phyloP scores from a whole-genome alignment of 2,113 vertebrate genomes.

The Canis aureus region DNA sequence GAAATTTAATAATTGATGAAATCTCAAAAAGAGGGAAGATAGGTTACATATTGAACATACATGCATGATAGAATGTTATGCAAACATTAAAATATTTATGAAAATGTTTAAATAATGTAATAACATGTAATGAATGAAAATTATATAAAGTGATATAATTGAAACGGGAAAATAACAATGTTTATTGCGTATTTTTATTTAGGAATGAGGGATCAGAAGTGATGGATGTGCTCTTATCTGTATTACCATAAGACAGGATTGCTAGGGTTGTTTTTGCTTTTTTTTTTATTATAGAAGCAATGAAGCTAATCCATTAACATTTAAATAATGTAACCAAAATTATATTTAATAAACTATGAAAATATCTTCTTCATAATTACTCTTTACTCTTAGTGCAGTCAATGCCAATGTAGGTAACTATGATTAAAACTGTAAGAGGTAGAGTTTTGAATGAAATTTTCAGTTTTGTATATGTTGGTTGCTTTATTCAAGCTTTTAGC shows the following conservation, averaged over 20 bases:
- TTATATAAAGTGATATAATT: neutral
- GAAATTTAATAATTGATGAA: slow-evolving; percentile 39
- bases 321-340: slow-evolving; percentile 34
- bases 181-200: neutral
- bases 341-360: neutral
- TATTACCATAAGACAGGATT: neutral
- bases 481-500: neutral
- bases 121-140: slow-evolving; percentile 9
- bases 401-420: neutral
- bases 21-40: neutral
- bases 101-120: slow-evolving; percentile 16
- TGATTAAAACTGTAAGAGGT: neutral
- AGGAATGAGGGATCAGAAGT: neutral
- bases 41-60: slow-evolving; percentile 27
- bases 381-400: neutral
- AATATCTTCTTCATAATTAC: neutral
- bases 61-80: neutral
- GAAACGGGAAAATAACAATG: neutral
- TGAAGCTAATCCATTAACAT: slow-evolving; percentile 3
- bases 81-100: neutral
- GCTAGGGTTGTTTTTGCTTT: neutral
- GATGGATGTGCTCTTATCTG: neutral
- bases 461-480: neutral
- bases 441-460: neutral
- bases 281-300: neutral